phyloP scores from a whole-genome alignment of 1,140 invertebrate genomes.

The Forficula auricularia region DNA sequence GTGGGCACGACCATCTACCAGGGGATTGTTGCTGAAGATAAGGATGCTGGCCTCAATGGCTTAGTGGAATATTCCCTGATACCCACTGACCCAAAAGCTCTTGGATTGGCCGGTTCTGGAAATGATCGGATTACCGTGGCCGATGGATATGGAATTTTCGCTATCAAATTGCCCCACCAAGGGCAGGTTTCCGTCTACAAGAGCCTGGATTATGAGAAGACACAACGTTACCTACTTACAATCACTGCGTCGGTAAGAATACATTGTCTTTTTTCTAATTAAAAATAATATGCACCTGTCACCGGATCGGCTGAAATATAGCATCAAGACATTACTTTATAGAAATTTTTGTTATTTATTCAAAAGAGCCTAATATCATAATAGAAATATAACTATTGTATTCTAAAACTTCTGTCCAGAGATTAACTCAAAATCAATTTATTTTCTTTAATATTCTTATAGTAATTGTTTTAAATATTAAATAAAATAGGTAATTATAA shows the following conservation, averaged over 20 bases:
- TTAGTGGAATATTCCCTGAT: constrained; percentile 64
- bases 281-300: too few species aligned
- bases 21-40: constrained; percentile 62
- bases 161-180: constrained; percentile 73
- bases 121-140: constrained; percentile 38
- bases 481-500: too few species aligned
- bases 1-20: constrained; percentile 74
- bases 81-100: constrained; percentile 31
- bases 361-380: too few species aligned
- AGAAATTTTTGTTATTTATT: too few species aligned
- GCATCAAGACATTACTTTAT: too few species aligned
- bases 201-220: constrained; percentile 73
- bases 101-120: constrained; percentile 36
- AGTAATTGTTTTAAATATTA: too few species aligned
- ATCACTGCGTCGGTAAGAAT: constrained; percentile 77
- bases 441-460: too few species aligned
- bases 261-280: too few species aligned
- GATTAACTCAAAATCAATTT: too few species aligned
- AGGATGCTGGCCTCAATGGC: constrained; percentile 71
- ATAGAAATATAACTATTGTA: too few species aligned
- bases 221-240: constrained; percentile 73
- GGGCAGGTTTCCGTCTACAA: constrained; percentile 77
- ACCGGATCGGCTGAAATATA: too few species aligned
- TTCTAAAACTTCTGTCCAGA: too few species aligned
- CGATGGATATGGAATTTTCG: constrained; percentile 66